These are phyloP conservation scores for Alligator sinensis DNA, from an alignment of 2,113 vertebrate species.

Conservation along the genomic window DNA sequence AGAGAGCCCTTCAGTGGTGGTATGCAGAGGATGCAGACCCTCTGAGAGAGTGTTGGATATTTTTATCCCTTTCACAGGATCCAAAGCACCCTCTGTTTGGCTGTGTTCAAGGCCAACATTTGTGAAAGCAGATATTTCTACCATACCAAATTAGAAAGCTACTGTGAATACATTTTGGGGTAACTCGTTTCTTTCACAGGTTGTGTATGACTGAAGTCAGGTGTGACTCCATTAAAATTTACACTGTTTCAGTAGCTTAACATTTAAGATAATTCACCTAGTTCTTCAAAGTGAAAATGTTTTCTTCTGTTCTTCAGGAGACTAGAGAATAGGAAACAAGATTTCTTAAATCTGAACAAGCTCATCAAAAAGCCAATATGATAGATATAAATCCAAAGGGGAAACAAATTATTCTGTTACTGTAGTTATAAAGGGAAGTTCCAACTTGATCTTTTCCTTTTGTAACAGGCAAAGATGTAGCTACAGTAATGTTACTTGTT, in stretches of 20 bases:
- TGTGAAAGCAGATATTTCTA: neutral
- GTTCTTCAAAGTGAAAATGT: neutral
- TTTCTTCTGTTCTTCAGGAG: neutral
- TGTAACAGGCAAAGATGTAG: neutral
- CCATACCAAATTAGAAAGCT: neutral
- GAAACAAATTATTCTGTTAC: neutral
- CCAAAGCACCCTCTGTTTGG: neutral
- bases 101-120: neutral
- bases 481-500: conserved; percentile 4
- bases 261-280: neutral
- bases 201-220: accelerated
- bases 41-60: neutral
- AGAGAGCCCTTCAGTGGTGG: neutral
- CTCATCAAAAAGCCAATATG: neutral
- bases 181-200: neutral
- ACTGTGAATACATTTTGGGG: neutral
- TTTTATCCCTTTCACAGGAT: neutral
- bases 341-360: conserved; percentile 7
- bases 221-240: neutral
- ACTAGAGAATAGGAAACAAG: neutral
- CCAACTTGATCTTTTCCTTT: conserved; percentile 18
- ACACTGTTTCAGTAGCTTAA: neutral
- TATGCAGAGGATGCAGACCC: neutral
- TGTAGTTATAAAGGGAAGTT: neutral
- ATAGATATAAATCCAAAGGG: neutral